A percentile compares a stretch with the other conserved stretches of the same genome.
These are phyloP conservation scores for Axea sp. DNA, from an alignment of 2,888 invertebrate genomes.

Conservation along the genomic window DNA sequence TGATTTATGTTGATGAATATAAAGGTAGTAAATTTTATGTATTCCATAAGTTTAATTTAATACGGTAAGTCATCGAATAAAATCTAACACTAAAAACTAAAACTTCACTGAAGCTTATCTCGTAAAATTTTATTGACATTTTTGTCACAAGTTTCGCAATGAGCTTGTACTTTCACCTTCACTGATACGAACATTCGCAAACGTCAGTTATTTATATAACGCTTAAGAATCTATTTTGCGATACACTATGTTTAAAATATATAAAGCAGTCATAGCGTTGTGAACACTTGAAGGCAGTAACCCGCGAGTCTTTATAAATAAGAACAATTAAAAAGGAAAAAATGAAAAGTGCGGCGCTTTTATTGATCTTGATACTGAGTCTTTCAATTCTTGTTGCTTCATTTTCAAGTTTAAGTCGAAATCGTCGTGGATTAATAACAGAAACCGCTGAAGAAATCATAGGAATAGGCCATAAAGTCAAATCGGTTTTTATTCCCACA, in stretches of 20 bases:
- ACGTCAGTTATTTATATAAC: conserved; percentile 10
- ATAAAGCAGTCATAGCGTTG: background rate
- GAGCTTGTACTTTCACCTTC: conserved; percentile 20
- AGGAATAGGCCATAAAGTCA: conserved; percentile 9
- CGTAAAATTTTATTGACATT: conserved; percentile 1
- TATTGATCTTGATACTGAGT: conserved; percentile 12
- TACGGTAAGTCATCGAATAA: too few species aligned
- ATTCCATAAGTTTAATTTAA: too few species aligned
- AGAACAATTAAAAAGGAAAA: conserved; percentile 16
- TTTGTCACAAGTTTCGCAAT: conserved; percentile 3
- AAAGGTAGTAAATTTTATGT: too few species aligned
- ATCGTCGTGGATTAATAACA: conserved; percentile 30
- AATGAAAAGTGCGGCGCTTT: conserved; percentile 5
- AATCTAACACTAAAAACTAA: too few species aligned
- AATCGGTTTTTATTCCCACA: conserved; percentile 18
- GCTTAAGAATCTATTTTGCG: background rate
- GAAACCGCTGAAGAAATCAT: conserved; percentile 22
- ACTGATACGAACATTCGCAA: background rate
- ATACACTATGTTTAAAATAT: background rate
- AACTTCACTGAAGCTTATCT: too few species aligned
- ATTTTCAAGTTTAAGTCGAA: conserved; percentile 1
- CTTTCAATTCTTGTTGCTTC: conserved; percentile 11
- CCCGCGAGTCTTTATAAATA: background rate
- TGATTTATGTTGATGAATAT: too few species aligned
- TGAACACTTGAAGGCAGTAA: conserved; percentile 3